Evolutionary conservation across 2,888 invertebrate genomes (phyloP), one percentile per base, ranked within the genome.

Genomic region (Limulus polyphemus): DNA sequence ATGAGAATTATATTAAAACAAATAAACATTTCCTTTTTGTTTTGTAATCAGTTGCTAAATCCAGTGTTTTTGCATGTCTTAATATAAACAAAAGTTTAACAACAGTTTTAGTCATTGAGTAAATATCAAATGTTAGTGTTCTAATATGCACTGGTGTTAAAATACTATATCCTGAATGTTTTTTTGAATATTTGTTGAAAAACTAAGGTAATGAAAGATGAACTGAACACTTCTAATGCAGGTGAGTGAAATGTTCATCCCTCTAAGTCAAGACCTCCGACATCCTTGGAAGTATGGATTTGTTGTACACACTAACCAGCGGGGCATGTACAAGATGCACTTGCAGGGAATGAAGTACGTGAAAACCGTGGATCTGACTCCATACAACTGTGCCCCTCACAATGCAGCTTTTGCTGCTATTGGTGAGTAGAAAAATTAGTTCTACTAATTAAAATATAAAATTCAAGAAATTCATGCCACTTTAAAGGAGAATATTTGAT

Each of bases 281-380:
- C 81, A 81, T 66, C 78, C 78, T 71, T 86, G 84, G 77, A 83
- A 83, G 71, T 85, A 84, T 74, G 87, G 85, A 51, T 87, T 86
- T 74, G 85, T 86, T 54, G 84, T 84, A 52, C 86, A 87, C 74
- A 82, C 82, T 61, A 84, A 84, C 73, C 85, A 86, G 71, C 78
- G 84, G 62, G 85, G 84, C 17, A 79, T 87, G 72, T 85, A 85
- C 76, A 87, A 87, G 75, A 76, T 87, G 61, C 86, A 86, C 75
- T 76, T 87, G 72, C 81, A 81, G 56, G 83, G 84, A 73, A 81
- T 86, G 80, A 79, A 84, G 71, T 86, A 86, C 74, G 82, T 83
- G 55, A 81, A 84, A 70, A 84, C 84, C 58, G 82, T 86, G 11
- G 86, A 87, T 76, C 78, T 87, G 62, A 82, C 84, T 7, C 81